A percentile compares a stretch with the other conserved stretches of the same genome.
These are phyloP conservation scores for Spicauda simplicius DNA, from an alignment of 2,888 invertebrate species.

Conservation along the genomic window DNA sequence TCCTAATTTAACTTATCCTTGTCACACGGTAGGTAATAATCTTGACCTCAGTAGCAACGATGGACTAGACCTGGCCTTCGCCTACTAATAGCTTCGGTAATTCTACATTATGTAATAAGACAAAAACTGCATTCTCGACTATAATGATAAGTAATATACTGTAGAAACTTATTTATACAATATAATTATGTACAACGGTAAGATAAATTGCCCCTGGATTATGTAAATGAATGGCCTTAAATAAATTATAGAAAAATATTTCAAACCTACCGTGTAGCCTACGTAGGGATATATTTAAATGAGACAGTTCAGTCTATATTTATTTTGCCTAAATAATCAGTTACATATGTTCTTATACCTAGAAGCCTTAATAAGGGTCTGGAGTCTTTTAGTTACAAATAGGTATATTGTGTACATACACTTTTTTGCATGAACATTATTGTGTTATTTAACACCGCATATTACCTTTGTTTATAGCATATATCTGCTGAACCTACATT, in stretches of 20 bases:
- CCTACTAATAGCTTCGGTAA: slow-evolving; percentile 37
- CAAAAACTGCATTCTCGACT: slow-evolving; percentile 36
- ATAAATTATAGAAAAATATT: slow-evolving; percentile 34
- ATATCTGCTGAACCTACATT: too few species aligned
- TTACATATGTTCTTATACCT: background rate
- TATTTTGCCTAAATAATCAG: background rate
- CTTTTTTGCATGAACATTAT: too few species aligned
- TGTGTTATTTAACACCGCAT: too few species aligned
- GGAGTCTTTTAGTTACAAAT: background rate
- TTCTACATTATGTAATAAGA: slow-evolving; percentile 35
- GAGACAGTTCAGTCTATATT: background rate
- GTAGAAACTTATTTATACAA: slow-evolving; percentile 1
- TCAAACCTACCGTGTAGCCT: slow-evolving; percentile 3
- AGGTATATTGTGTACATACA: too few species aligned
- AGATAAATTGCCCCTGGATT: slow-evolving; percentile 28
- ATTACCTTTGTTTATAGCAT: too few species aligned
- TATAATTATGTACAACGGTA: slow-evolving; percentile 10
- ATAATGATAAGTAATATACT: slow-evolving; percentile 28
- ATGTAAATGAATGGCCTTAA: slow-evolving; percentile 30
- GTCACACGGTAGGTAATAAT: slow-evolving; percentile 8
- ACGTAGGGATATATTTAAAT: background rate
- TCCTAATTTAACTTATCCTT: background rate
- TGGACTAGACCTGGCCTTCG: slow-evolving; percentile 37
- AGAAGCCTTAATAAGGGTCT: background rate
- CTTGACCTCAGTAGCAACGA: slow-evolving; percentile 28